Percentiles rank a stretch among this genome's conserved stretches.
These are phyloP conservation scores for Poeciliopsis gracilis DNA, from an alignment of 2,797 vertebrate genomes.

Conservation along the genomic window DNA sequence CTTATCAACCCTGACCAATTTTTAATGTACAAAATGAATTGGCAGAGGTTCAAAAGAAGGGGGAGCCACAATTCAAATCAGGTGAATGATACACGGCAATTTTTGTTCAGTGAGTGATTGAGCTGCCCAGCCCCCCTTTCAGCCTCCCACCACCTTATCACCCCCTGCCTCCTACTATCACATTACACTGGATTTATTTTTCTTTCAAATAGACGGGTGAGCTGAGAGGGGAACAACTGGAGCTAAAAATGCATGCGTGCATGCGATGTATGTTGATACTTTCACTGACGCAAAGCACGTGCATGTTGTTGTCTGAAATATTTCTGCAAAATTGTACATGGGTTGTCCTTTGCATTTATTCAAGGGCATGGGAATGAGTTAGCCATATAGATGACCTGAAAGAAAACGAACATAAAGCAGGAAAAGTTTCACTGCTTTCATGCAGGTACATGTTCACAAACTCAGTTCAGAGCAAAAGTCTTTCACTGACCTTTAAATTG, in stretches of 20 bases:
- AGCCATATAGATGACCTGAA: background rate
- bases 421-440: background rate
- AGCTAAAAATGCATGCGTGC: slow-evolving; percentile 22
- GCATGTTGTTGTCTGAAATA: background rate
- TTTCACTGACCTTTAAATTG: background rate
- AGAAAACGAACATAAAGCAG: background rate
- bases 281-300: background rate
- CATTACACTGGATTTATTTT: slow-evolving; percentile 82
- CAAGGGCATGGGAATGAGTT: background rate
- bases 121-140: slow-evolving; percentile 74
- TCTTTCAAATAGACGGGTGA: slow-evolving; percentile 62
- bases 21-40: slow-evolving; percentile 99
- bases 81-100: slow-evolving; percentile 95
- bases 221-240: slow-evolving; percentile 25
- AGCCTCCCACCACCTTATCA: slow-evolving; percentile 72
- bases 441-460: background rate
- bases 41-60: slow-evolving; percentile 97
- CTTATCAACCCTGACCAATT: slow-evolving; percentile 99
- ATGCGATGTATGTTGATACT: slow-evolving; percentile 25
- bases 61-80: slow-evolving; percentile 97
- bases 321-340: background rate
- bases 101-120: slow-evolving; percentile 81
- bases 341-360: slow-evolving; percentile 2
- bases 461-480: background rate
- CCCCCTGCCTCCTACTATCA: slow-evolving; percentile 62